Evolutionary conservation across 2,797 vertebrate genomes (phyloP).

Genomic region (Phrynocephalus guinanensis): DNA sequence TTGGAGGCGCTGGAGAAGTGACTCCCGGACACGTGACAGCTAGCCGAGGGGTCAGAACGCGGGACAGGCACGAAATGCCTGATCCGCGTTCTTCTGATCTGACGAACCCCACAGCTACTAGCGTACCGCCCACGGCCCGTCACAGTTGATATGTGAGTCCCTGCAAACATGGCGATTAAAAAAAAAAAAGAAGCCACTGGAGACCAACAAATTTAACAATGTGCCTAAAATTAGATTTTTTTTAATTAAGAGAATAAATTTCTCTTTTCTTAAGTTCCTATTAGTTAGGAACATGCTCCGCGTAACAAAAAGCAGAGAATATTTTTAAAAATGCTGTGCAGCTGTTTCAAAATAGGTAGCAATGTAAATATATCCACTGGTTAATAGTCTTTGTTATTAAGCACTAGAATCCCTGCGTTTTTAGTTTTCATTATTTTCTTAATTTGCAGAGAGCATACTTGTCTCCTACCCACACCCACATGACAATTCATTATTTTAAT

Average conservation of each 20-base stretch:
- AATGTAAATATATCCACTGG: background rate
- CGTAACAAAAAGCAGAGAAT: background rate
- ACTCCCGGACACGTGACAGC: too few species aligned
- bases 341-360: background rate
- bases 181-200: too few species aligned
- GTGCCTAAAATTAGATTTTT: background rate
- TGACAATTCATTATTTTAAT: background rate
- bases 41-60: too few species aligned
- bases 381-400: background rate
- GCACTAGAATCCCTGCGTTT: background rate
- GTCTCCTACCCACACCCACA: background rate
- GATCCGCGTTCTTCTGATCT: too few species aligned
- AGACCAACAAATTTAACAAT: background rate
- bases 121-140: too few species aligned
- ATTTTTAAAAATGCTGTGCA: background rate
- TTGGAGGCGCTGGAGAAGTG: too few species aligned
- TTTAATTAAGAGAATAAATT: background rate
- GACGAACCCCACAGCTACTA: too few species aligned
- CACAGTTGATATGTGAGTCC: too few species aligned
- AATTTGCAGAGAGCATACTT: background rate
- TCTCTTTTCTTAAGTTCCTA: background rate
- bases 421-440: background rate
- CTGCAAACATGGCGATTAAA: too few species aligned
- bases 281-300: background rate
- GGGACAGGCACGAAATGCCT: too few species aligned